These are phyloP conservation scores for Stenchaetothrips biformis DNA, from an alignment of 2,888 invertebrate species.

Conservation along the genomic window DNA sequence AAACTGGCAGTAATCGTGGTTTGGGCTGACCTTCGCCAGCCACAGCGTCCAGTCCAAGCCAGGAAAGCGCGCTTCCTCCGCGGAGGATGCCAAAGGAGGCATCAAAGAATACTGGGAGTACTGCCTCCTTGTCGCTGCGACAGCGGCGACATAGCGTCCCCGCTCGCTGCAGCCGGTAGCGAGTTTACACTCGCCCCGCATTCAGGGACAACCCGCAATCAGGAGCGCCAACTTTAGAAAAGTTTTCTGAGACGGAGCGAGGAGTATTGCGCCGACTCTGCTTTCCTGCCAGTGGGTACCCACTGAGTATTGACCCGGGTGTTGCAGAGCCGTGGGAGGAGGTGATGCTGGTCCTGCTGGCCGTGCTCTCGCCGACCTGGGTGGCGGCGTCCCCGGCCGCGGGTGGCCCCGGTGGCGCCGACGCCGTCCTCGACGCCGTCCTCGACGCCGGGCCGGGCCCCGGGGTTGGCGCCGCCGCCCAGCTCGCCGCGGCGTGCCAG, in stretches of 20 bases:
- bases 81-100: no score
- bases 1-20: no score
- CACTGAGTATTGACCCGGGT: background rate
- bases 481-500: background rate
- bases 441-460: background rate
- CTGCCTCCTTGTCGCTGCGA: no score
- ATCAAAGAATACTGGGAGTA: no score
- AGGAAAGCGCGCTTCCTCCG: no score
- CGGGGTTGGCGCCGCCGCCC: background rate
- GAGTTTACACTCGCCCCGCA: background rate
- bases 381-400: background rate
- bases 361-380: background rate
- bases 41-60: no score
- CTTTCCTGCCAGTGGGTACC: fast-evolving
- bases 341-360: background rate
- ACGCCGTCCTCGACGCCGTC: background rate
- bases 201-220: background rate
- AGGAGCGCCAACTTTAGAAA: background rate
- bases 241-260: background rate
- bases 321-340: background rate
- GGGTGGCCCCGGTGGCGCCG: background rate
- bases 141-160: no score
- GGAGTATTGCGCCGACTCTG: background rate
- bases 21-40: no score
- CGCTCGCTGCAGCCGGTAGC: no score